Conservation (phyloP, 2,113 vertebrate genomes). For the Willisornis vidua region DNA sequence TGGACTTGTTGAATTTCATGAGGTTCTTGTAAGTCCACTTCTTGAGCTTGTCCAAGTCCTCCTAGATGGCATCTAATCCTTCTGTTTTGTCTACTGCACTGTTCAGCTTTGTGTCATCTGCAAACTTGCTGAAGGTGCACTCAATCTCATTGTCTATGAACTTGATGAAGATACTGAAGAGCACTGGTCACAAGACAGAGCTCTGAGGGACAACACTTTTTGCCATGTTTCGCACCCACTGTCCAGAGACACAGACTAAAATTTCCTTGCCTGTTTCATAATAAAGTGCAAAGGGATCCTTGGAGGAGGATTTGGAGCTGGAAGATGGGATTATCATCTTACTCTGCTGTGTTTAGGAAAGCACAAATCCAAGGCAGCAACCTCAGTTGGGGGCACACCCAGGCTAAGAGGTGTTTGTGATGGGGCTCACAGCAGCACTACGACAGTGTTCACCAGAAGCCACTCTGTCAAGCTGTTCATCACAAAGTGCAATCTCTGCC, state of each 20-base stretch:
- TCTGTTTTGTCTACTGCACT: background rate
- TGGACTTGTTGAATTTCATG: background rate
- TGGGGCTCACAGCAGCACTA: background rate
- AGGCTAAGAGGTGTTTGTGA: background rate
- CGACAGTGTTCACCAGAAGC: background rate
- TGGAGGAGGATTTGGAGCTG: background rate
- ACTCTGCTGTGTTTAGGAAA: accelerated
- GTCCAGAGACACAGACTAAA: background rate
- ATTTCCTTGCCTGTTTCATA: background rate
- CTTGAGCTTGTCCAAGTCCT: background rate
- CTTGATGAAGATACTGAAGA: background rate
- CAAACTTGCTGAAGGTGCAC: background rate
- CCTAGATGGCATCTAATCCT: background rate
- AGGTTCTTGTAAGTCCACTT: background rate
- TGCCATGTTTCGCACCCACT: background rate
- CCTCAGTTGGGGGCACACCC: background rate
- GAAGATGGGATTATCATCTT: background rate
- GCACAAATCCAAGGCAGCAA: background rate
- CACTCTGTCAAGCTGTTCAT: accelerated
- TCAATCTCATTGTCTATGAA: background rate
- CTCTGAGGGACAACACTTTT: background rate
- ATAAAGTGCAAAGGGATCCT: background rate
- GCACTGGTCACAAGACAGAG: background rate
- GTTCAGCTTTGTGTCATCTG: background rate
- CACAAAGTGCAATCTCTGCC: background rate